Base-by-base conservation (phyloP, 2,888 invertebrate genomes). In the Teleogryllus oceanicus region DNA sequence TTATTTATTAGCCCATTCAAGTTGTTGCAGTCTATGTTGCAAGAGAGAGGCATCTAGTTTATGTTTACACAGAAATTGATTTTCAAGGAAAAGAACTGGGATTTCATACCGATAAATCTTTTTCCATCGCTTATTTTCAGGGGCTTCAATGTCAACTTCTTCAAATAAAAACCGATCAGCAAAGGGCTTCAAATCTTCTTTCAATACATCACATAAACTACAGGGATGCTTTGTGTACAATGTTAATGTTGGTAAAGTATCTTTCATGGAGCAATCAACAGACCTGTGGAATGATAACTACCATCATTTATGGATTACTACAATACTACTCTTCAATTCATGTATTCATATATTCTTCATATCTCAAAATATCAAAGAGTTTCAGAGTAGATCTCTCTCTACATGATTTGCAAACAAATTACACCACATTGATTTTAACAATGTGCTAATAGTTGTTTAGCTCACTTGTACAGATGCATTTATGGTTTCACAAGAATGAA, bases 41-140 rank as follows among this genome's bases (percentile, higher is more conserved):
- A 82, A 76, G 16, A 49, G 21, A 21, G 21, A 75, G 2, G 20
- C 88, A 86, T 94, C 90, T 83, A 95, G 88, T 82, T 87, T 89
- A 86, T 94, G 94, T 89, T 93, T 94, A 85, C 94, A 94, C 77
- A 97, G 88, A 87, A 91, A 96, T 84, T 92, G 90, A 10, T 93
- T 94, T 87, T 96, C 93, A 11, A 96, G 89, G 87, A 96, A 95
- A 83, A 97, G 87, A 12, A 97, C 96, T 75, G 97, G 96, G 85
- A 97, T 96, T 85, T 97, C 96, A 85, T 92, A 90, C 83, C 92
- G 90, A 85, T 95, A 97, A 77, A 94, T 88, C 81, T 92, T 89
- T 81, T 92, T 88, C 90, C 92, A 95, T 79, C 90, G 88, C 62
- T 93, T 85, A 87, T 96, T 95, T 84, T 92, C 92, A 85, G 91